Conservation (phyloP, 2,113 vertebrate genomes). For the Leucopternis melanops region DNA sequence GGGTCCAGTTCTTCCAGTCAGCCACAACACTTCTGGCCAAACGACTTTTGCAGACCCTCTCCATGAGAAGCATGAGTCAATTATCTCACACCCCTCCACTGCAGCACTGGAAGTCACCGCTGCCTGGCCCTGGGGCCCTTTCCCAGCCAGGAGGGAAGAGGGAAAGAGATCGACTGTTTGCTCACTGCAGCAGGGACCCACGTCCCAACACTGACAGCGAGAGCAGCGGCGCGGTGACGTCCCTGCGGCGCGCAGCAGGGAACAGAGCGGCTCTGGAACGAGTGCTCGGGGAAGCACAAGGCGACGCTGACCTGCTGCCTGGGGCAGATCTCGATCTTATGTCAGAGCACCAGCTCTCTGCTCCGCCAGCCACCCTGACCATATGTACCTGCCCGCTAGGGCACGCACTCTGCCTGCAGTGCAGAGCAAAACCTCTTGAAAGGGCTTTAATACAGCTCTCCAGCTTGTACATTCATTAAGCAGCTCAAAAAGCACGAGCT, state of each 20-base stretch:
- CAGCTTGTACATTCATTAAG: not conserved
- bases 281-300: not conserved
- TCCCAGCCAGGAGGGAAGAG: not conserved
- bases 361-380: not conserved
- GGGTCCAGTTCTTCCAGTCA: not conserved
- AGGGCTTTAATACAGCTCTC: not conserved
- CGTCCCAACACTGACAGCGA: not conserved
- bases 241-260: not conserved
- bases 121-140: not conserved
- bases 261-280: too few relatives aligned
- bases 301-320: not conserved
- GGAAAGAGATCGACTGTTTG: too few relatives aligned
- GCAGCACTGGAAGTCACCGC: not conserved
- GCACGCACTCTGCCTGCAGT: not conserved
- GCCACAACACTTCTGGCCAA: not conserved
- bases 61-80: not conserved
- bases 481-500: not conserved
- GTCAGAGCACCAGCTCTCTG: not conserved
- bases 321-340: not conserved
- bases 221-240: not conserved
- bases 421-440: not conserved
- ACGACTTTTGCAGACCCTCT: not conserved
- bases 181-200: not conserved
- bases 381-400: fast-evolving
- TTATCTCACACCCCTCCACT: too few relatives aligned